Percentiles rank a stretch among this genome's conserved stretches.
Evolutionary conservation across 2,113 vertebrate species (phyloP).

Genomic region (Rhabdomys dilectus): DNA sequence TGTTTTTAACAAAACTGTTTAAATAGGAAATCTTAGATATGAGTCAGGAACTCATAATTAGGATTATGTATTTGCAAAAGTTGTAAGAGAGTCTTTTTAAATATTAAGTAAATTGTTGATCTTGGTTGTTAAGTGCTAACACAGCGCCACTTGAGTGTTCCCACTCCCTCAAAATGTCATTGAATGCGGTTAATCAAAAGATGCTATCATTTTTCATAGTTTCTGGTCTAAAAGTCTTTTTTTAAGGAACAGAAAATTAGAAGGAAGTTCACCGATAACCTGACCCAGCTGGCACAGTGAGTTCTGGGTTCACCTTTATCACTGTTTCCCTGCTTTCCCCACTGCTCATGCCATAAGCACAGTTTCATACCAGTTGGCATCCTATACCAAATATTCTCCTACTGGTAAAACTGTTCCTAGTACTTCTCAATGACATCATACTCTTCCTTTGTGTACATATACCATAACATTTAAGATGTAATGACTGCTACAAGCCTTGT

Average conservation of each 20-base stretch:
- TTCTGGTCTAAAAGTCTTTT: background rate
- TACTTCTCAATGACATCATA: background rate
- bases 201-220: background rate
- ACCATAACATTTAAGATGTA: background rate
- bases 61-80: constrained; percentile 38
- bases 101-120: background rate
- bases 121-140: background rate
- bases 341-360: background rate
- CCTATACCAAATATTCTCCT: background rate
- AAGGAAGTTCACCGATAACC: background rate
- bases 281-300: background rate
- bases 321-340: accelerated
- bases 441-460: background rate
- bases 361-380: background rate
- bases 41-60: background rate
- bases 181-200: background rate
- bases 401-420: background rate
- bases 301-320: background rate
- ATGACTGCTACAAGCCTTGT: background rate
- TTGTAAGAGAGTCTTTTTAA: background rate
- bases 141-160: background rate
- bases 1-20: background rate
- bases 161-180: background rate
- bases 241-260: constrained; percentile 21
- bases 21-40: constrained; percentile 46